Evolutionary conservation across 2,797 vertebrate species (phyloP), one percentile per base, ranked within the genome.

Genomic region (Acropternis orthonyx): DNA sequence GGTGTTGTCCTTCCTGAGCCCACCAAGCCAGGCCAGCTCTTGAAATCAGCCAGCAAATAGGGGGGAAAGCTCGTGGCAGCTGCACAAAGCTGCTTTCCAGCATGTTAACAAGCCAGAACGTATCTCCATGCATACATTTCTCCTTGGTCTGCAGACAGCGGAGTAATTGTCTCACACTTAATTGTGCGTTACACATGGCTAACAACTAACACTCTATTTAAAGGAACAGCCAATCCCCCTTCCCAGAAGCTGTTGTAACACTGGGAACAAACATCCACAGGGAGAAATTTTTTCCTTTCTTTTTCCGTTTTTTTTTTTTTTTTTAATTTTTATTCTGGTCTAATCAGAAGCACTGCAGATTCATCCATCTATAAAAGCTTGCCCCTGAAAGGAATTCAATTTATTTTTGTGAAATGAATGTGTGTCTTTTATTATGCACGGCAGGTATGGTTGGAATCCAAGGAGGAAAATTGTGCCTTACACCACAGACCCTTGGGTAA

Each of bases 391-490:
- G 81, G 94, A 96, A 95, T 93, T 88, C 2, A 23, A 97, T 94
- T 94, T 94, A 71, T 91, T 96, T 94, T 89, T 81, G 84, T 11
- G 26, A 93, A 92, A 89, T 58, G 61, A 94, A 95, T 89, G 78
- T 34, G 69, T 81, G 87, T 71, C 3, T 95, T 96, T 97, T 93
- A 95, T 81, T 94, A 93, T 93, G 89, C 86, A 18, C 85, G 92
- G 92, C 51, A 97, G 86, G 74, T 92, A 77, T 87, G 73, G 89
- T 95, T 94, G 84, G 92, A 96, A 97, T 94, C 81, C 73, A 94
- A 93, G 71, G 76, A 85, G 56, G 56, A 95, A 97, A 97, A 94
- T 75, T 96, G 51, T 93, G 80, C 97, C 97, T 97, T 91, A 88
- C 66, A 78, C 77, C 89, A 41, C 55, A 95, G 94, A 89, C 89